A percentile compares a stretch with the other conserved stretches of the same genome.
These are phyloP conservation scores for Drosophila bocki DNA, from an alignment of 1,140 invertebrate genomes.

Conservation along the genomic window DNA sequence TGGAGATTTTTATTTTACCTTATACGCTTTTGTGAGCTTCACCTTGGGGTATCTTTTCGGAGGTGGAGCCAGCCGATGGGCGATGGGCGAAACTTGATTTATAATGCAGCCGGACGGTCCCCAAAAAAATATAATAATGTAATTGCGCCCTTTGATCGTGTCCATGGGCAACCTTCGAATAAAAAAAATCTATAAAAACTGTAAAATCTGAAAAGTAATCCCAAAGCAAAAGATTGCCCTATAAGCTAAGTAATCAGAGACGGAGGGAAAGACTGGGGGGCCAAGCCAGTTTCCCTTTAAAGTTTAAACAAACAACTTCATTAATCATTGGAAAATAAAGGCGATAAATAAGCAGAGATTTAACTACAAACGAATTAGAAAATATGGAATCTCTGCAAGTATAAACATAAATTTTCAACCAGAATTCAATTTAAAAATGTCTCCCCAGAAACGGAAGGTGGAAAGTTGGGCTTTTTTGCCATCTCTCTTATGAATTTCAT, in stretches of 20 bases:
- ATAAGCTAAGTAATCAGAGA: slow-evolving; percentile 8
- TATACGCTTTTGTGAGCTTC: slow-evolving; percentile 22
- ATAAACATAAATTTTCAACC: slow-evolving; percentile 19
- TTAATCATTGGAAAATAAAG: slow-evolving; percentile 15
- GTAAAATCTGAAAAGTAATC: background rate
- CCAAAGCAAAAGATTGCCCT: background rate
- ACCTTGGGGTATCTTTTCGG: slow-evolving; percentile 37
- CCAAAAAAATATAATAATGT: slow-evolving; percentile 5
- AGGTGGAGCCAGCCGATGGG: slow-evolving; percentile 9
- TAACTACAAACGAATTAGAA: slow-evolving; percentile 11
- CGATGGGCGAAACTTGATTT: slow-evolving; percentile 20
- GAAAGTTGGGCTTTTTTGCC: background rate
- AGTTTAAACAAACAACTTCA: slow-evolving; percentile 22
- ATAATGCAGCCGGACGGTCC: slow-evolving; percentile 27
- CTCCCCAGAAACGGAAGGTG: background rate
- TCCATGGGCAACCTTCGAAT: slow-evolving; percentile 19
- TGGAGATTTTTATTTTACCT: slow-evolving; percentile 36
- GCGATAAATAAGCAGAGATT: slow-evolving; percentile 6
- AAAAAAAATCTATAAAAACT: slow-evolving; percentile 5
- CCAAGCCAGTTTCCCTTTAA: background rate
- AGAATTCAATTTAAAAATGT: slow-evolving; percentile 4
- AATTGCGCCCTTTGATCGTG: slow-evolving; percentile 37
- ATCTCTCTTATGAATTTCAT: slow-evolving; percentile 30
- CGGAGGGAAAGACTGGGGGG: slow-evolving; percentile 5
- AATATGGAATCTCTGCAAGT: background rate